These are phyloP conservation scores for Polyergus mexicanus DNA, from an alignment of 1,140 invertebrate genomes.

Conservation along the genomic window DNA sequence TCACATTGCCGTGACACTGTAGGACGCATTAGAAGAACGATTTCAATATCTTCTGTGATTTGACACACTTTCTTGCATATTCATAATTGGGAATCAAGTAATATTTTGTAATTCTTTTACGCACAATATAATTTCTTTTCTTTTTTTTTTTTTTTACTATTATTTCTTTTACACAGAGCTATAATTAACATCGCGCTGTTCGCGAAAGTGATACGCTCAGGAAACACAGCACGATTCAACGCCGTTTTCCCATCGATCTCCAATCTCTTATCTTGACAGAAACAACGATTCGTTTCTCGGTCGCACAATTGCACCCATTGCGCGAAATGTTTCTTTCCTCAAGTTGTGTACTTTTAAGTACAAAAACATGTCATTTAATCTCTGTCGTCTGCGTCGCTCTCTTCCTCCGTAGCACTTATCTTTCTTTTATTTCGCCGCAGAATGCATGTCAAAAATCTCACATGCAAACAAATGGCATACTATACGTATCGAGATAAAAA, in stretches of 20 bases:
- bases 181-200: conserved; percentile 24
- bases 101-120: background rate
- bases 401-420: background rate
- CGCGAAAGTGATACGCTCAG: conserved; percentile 12
- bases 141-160: background rate
- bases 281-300: conserved; percentile 26
- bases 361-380: conserved; percentile 30
- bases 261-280: background rate
- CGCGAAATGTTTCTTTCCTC: background rate
- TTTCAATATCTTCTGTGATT: background rate
- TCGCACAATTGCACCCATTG: background rate
- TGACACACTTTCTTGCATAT: background rate
- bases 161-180: conserved; percentile 11
- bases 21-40: background rate
- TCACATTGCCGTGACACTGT: background rate
- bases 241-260: background rate
- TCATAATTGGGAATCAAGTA: background rate
- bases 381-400: background rate
- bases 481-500: background rate
- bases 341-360: conserved; percentile 36
- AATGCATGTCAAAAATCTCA: background rate
- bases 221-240: background rate
- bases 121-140: background rate
- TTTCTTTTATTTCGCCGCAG: background rate
- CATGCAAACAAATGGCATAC: background rate